These are phyloP conservation scores for Hippocampus mohnikei DNA, from an alignment of 2,113 vertebrate species.

Conservation along the genomic window DNA sequence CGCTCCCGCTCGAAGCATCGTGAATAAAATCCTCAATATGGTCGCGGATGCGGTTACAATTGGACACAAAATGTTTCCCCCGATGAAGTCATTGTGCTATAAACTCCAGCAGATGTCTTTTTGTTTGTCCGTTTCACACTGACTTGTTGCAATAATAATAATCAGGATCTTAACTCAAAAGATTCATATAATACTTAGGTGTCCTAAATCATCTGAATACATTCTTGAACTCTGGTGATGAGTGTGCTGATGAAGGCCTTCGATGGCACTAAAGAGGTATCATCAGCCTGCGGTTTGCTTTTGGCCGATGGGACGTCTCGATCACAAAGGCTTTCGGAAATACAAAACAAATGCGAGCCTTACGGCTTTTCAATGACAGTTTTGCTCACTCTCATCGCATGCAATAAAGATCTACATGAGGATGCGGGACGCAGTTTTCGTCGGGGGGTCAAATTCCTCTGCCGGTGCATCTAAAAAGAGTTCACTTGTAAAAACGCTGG, in stretches of 20 bases:
- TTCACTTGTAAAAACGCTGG: constrained; percentile 54
- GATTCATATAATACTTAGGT: constrained; percentile 50
- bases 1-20: constrained; percentile 39
- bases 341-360: constrained; percentile 61
- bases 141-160: constrained; percentile 56
- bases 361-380: constrained; percentile 37
- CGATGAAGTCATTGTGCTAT: constrained; percentile 18
- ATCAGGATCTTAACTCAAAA: constrained; percentile 52
- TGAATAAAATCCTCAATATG: constrained; percentile 40
- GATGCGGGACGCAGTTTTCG: constrained; percentile 63
- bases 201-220: constrained; percentile 49
- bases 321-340: constrained; percentile 60
- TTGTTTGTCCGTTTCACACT: constrained; percentile 46
- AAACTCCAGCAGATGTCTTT: constrained; percentile 34
- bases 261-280: constrained; percentile 59
- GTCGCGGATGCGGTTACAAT: constrained; percentile 17
- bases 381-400: constrained; percentile 53
- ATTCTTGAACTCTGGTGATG: constrained; percentile 49
- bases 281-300: constrained; percentile 36
- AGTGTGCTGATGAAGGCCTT: constrained; percentile 62
- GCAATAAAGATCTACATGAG: constrained; percentile 63
- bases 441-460: constrained; percentile 40
- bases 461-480: constrained; percentile 44
- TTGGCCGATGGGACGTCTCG: constrained; percentile 43
- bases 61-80: neutral